Evolutionary conservation across 2,888 invertebrate species (phyloP).

Genomic region (Oconnorella tubifera): DNA sequence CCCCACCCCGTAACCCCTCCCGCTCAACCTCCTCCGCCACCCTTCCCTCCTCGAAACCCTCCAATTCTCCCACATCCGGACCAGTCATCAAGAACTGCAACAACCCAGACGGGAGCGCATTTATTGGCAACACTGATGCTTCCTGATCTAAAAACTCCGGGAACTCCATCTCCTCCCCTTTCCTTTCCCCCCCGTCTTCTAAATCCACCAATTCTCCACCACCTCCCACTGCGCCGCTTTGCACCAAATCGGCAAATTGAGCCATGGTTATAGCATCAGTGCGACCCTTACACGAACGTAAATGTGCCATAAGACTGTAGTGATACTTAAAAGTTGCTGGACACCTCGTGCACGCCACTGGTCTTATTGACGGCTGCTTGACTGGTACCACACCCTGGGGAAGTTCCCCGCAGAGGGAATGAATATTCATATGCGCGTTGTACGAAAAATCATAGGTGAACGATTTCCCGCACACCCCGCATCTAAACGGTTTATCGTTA

Average conservation of each 20-base stretch:
- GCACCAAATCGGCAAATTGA: conserved; percentile 15
- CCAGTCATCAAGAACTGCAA: not conserved
- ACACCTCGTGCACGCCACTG: conserved; percentile 9
- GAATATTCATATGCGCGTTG: conserved; percentile 19
- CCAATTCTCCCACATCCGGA: not conserved
- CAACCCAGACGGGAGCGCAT: not conserved
- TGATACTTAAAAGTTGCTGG: conserved; percentile 23
- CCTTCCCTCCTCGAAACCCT: too few species aligned
- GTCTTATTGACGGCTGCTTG: not conserved
- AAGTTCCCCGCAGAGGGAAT: not conserved
- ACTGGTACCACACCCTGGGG: too few species aligned
- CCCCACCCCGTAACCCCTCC: too few species aligned
- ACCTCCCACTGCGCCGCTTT: conserved; percentile 7
- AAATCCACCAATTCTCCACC: not conserved
- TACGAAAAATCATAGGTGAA: conserved; percentile 19
- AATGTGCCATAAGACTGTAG: conserved; percentile 23
- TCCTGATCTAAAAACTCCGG: conserved; percentile 8
- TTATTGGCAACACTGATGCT: conserved; percentile 9
- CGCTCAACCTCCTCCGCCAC: too few species aligned
- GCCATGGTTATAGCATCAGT: conserved; percentile 8
- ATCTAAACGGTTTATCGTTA: conserved; percentile 16
- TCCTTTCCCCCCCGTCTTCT: conserved; percentile 1
- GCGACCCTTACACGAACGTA: not conserved
- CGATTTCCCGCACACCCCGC: conserved; percentile 10
- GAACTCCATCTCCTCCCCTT: conserved; percentile 1